Evolutionary conservation across 2,113 vertebrate genomes (phyloP).

Genomic region (Ia io): DNA sequence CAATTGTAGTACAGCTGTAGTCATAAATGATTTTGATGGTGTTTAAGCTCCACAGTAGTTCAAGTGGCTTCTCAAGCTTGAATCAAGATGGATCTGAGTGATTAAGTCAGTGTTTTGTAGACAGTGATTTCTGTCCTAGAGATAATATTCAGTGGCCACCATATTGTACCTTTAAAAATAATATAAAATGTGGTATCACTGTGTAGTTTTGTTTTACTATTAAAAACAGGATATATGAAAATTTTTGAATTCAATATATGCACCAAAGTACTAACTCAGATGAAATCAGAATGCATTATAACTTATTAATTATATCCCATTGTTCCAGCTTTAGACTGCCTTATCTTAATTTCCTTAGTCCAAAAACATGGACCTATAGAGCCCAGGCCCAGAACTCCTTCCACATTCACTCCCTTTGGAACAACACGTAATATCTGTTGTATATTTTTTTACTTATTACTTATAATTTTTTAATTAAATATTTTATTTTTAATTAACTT

Average conservation of each 20-base stretch:
- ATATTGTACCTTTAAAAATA: neutral
- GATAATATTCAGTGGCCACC: neutral
- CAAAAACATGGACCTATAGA: no score
- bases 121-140: slow-evolving; percentile 2
- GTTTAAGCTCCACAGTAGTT: slow-evolving; percentile 56
- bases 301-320: neutral
- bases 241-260: neutral
- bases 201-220: neutral
- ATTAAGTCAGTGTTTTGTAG: slow-evolving; percentile 15
- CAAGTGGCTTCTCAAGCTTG: slow-evolving; percentile 61
- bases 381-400: accelerated
- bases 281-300: neutral
- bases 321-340: neutral
- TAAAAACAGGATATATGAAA: neutral
- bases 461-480: neutral
- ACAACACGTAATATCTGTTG: neutral
- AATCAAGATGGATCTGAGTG: slow-evolving; percentile 23
- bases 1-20: slow-evolving; percentile 74
- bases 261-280: neutral
- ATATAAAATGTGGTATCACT: neutral
- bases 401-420: no score
- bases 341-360: neutral
- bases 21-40: slow-evolving; percentile 61
- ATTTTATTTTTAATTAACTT: neutral
- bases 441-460: neutral